Conservation (phyloP, 2,113 vertebrate species). For the Pyrgilauda ruficollis region DNA sequence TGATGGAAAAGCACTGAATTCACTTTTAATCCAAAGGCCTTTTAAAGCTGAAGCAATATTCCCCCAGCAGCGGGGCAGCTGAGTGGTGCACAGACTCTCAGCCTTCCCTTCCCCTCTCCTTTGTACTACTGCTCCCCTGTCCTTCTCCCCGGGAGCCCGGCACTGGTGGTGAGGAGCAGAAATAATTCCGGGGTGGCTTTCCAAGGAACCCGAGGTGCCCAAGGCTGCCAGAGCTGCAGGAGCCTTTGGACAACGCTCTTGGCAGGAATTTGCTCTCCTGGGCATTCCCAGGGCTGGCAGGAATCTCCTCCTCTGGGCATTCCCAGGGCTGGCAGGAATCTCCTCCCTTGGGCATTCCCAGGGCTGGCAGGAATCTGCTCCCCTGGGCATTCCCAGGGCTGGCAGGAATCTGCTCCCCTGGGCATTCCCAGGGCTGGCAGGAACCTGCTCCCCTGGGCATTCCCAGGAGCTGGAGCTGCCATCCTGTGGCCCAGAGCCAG, state of each 20-base stretch:
- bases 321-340: too few species aligned
- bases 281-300: too few species aligned
- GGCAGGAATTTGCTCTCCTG: not conserved
- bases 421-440: not conserved
- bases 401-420: too few species aligned
- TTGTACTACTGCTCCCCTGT: not conserved
- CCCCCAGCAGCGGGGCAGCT: not conserved
- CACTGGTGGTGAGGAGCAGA: not conserved
- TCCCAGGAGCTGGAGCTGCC: not conserved
- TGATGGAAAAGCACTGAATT: constrained; percentile 48
- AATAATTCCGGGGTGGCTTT: not conserved
- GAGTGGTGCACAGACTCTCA: not conserved
- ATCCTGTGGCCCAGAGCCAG: fast-evolving
- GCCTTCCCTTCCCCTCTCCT: not conserved
- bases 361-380: not conserved
- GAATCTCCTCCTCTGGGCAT: too few species aligned
- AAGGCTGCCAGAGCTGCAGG: not conserved
- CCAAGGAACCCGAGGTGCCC: not conserved
- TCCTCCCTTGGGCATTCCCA: not conserved
- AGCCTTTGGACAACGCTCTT: not conserved
- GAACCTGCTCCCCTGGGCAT: not conserved
- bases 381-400: not conserved
- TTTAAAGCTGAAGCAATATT: constrained; percentile 58
- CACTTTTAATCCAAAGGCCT: constrained; percentile 66
- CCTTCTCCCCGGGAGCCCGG: fast-evolving